Evolutionary conservation across 1,140 invertebrate genomes (phyloP).

Genomic region (Drosophila pruinosa): DNA sequence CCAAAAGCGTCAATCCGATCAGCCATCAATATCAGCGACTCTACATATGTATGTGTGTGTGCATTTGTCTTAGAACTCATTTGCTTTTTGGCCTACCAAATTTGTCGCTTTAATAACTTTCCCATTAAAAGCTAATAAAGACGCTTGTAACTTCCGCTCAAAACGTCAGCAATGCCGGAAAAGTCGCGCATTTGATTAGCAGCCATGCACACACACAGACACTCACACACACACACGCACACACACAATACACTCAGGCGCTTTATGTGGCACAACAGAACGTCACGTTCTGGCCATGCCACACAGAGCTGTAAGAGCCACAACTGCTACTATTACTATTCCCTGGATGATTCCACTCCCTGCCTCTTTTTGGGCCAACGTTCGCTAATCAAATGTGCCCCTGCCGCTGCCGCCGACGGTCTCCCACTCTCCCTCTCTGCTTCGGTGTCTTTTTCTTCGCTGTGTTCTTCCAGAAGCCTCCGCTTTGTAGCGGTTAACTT

Average conservation of each 20-base stretch:
- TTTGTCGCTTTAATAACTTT: slow-evolving; percentile 69
- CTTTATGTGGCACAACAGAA: slow-evolving; percentile 61
- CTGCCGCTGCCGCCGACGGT: neutral
- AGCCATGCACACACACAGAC: slow-evolving; percentile 29
- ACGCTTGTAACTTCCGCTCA: slow-evolving; percentile 65
- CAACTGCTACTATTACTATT: neutral
- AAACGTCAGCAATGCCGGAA: slow-evolving; percentile 29
- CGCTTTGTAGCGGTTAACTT: slow-evolving; percentile 79
- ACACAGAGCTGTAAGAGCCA: slow-evolving; percentile 18
- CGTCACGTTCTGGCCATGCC: slow-evolving; percentile 68
- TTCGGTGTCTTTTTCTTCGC: neutral
- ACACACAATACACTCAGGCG: neutral
- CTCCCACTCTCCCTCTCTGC: neutral
- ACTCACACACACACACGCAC: neutral
- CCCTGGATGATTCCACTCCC: slow-evolving; percentile 19
- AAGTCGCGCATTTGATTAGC: slow-evolving; percentile 70
- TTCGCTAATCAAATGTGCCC: slow-evolving; percentile 47
- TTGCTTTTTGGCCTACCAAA: slow-evolving; percentile 15
- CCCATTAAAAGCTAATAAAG: slow-evolving; percentile 79
- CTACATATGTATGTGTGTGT: slow-evolving; percentile 8
- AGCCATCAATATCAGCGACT: slow-evolving; percentile 20
- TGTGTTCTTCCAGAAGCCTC: slow-evolving; percentile 52
- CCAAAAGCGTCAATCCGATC: slow-evolving; percentile 42
- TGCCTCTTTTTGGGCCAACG: slow-evolving; percentile 33
- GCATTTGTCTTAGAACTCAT: slow-evolving; percentile 23